Conservation (phyloP, 2,888 invertebrate species). For the Brenthis ino region DNA sequence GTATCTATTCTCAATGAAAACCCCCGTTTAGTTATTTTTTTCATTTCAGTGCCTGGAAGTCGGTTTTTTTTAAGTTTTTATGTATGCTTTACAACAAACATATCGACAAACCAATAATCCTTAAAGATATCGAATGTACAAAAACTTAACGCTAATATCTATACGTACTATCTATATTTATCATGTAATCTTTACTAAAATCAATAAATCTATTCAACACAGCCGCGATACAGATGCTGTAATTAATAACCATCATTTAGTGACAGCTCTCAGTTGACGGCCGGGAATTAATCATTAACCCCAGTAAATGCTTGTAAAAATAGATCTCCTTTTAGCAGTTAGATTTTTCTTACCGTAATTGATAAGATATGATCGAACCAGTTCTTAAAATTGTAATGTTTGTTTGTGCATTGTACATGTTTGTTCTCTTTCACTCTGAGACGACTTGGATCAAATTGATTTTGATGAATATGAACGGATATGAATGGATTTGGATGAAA, state of each 20-base stretch:
- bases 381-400: not conserved
- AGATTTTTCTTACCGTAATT: not conserved
- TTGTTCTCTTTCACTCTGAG: no score
- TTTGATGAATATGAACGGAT: no score
- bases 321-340: not conserved
- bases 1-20: no score
- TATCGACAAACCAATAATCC: no score
- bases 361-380: not conserved
- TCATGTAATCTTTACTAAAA: not conserved
- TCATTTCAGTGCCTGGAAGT: no score
- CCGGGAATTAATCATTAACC: not conserved
- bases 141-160: not conserved
- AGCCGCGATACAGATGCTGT: slow-evolving; percentile 9
- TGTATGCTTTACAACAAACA: no score
- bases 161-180: not conserved
- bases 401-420: no score
- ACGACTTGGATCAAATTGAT: no score
- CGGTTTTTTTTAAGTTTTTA: no score
- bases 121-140: not conserved
- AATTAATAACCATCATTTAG: slow-evolving; percentile 18
- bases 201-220: slow-evolving; percentile 7
- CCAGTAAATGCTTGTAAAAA: slow-evolving; percentile 5
- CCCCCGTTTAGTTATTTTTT: no score
- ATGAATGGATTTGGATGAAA: no score
- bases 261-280: not conserved